phyloP scores from a whole-genome alignment of 2,888 invertebrate genomes.

The Chrysolina americana region DNA sequence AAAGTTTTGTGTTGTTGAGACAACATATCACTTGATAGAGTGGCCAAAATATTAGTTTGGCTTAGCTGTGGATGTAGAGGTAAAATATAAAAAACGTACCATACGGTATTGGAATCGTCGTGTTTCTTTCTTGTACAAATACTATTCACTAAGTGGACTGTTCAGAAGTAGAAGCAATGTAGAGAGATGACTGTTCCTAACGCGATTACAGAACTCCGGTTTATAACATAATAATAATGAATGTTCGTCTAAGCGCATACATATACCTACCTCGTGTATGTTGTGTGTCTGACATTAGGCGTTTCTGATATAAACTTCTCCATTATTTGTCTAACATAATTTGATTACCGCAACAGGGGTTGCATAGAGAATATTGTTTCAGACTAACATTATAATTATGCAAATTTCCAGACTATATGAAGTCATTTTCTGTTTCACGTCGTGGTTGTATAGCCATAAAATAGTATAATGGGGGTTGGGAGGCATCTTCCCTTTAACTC shows the following conservation, averaged over 20 bases:
- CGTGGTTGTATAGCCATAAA: not conserved
- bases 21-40: too few relatives aligned
- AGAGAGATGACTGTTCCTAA: not conserved
- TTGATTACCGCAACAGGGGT: constrained; percentile 1
- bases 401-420: not conserved
- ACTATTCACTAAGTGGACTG: too few relatives aligned
- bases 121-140: too few relatives aligned
- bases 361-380: constrained; percentile 18
- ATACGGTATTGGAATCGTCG: too few relatives aligned
- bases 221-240: constrained; percentile 5
- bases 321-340: constrained; percentile 18
- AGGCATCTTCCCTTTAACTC: not conserved
- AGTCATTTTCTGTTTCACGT: not conserved
- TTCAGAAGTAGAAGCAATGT: not conserved
- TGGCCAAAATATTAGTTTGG: too few relatives aligned
- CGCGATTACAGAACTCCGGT: too few relatives aligned
- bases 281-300: not conserved
- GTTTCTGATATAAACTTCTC: constrained; percentile 13
- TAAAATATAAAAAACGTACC: too few relatives aligned
- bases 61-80: too few relatives aligned
- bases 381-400: not conserved
- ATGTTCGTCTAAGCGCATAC: constrained; percentile 16
- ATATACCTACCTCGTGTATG: not conserved
- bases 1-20: too few relatives aligned
- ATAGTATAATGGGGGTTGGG: not conserved